Evolutionary conservation across 2,797 vertebrate species (phyloP).

Genomic region (Huso huso): DNA sequence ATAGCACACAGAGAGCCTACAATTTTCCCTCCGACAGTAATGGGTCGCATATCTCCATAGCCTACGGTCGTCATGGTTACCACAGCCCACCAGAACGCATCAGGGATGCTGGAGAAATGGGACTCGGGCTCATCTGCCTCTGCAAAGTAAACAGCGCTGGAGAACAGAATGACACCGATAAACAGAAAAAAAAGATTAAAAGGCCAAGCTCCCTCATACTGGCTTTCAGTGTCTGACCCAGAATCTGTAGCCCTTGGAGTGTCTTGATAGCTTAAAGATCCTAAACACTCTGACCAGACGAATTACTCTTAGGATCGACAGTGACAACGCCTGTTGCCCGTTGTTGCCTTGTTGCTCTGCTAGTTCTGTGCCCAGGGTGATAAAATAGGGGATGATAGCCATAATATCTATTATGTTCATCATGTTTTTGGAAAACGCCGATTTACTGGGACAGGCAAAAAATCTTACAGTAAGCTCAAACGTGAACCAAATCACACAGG

Average conservation of each 20-base stretch:
- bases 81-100: conserved; percentile 97
- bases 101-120: too few species aligned
- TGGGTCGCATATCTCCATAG: conserved; percentile 90
- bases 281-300: conserved; percentile 89
- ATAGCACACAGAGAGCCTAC: conserved; percentile 93
- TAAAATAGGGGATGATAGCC: conserved; percentile 95
- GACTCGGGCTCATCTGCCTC: too few species aligned
- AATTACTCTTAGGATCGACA: conserved; percentile 91
- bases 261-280: conserved; percentile 91
- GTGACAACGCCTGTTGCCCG: conserved; percentile 87
- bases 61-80: conserved; percentile 97
- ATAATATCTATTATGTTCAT: too few species aligned
- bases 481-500: too few species aligned
- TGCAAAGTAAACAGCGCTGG: too few species aligned
- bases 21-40: conserved; percentile 90
- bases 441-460: too few species aligned
- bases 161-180: too few species aligned
- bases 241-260: conserved; percentile 91
- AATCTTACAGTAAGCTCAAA: too few species aligned
- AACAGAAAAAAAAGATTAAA: conserved; percentile 98
- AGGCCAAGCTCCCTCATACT: conserved; percentile 92
- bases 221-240: conserved; percentile 89
- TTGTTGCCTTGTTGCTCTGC: conserved; percentile 76
- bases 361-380: conserved; percentile 88
- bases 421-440: too few species aligned